phyloP scores from a whole-genome alignment of 2,797 vertebrate genomes.

The Gobio occitaniae region DNA sequence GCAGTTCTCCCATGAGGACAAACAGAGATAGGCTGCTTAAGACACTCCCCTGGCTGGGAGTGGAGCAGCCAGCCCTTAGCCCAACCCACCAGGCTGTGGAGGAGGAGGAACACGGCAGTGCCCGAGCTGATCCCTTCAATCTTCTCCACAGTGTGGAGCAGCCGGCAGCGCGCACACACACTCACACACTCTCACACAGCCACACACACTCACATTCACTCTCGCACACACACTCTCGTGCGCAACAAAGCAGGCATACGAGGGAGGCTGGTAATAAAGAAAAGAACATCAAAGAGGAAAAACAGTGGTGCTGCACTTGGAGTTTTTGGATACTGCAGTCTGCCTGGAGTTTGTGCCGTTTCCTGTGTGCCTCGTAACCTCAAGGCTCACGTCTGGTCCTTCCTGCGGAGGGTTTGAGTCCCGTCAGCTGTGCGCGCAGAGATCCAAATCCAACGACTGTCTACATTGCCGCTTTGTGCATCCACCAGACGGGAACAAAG shows the following conservation, averaged over 20 bases:
- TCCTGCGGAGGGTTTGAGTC: constrained; percentile 30
- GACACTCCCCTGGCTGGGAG: constrained; percentile 60
- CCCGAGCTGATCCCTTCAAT: constrained; percentile 87
- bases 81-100: constrained; percentile 64
- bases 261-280: constrained; percentile 29
- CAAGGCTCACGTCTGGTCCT: not conserved
- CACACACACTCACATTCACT: constrained; percentile 47
- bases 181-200: constrained; percentile 51
- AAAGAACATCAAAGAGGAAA: constrained; percentile 45
- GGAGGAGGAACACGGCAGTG: constrained; percentile 86
- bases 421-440: constrained; percentile 44
- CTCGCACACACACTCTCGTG: constrained; percentile 55
- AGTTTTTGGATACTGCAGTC: constrained; percentile 49
- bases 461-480: constrained; percentile 59
- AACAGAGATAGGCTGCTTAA: constrained; percentile 56
- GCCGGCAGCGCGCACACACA: constrained; percentile 72
- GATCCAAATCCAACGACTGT: constrained; percentile 57
- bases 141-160: constrained; percentile 89
- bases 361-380: constrained; percentile 33
- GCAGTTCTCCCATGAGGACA: constrained; percentile 42
- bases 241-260: constrained; percentile 28
- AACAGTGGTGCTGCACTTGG: constrained; percentile 14
- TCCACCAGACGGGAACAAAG: constrained; percentile 53
- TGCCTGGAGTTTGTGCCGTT: constrained; percentile 38
- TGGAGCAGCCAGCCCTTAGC: constrained; percentile 51